A percentile compares a stretch with the other conserved stretches of the same genome.
Evolutionary conservation across 2,797 vertebrate species (phyloP).

Genomic region (Pangasius sanitwongsei): DNA sequence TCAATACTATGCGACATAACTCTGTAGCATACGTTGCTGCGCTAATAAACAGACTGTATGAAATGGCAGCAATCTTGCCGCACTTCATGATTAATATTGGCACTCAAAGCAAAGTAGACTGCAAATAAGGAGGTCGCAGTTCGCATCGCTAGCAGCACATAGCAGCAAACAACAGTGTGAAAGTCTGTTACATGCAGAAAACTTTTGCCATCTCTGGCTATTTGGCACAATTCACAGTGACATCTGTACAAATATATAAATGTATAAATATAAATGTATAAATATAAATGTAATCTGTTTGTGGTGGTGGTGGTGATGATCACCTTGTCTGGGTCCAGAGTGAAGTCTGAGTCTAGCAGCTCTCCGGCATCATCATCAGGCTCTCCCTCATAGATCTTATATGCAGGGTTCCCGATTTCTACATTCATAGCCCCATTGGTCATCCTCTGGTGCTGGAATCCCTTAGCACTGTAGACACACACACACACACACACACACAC

Average conservation of each 20-base stretch:
- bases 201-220: not conserved
- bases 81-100: not conserved
- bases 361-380: slow-evolving; percentile 88
- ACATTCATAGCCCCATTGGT: slow-evolving; percentile 96
- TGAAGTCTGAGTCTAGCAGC: slow-evolving; percentile 89
- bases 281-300: not conserved
- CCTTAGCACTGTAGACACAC: slow-evolving; percentile 83
- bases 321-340: slow-evolving; percentile 94
- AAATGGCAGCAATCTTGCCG: not conserved
- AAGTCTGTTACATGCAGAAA: not conserved
- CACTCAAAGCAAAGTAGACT: not conserved
- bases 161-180: not conserved
- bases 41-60: too few species aligned
- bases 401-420: slow-evolving; percentile 97
- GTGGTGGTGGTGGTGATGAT: not conserved
- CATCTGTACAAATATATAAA: not conserved
- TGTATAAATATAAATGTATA: not conserved
- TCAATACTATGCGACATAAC: too few species aligned
- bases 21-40: too few species aligned
- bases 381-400: slow-evolving; percentile 97
- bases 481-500: slow-evolving; percentile 35
- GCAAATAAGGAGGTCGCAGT: too few species aligned
- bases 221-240: not conserved
- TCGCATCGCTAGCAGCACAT: too few species aligned
- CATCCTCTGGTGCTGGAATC: slow-evolving; percentile 95